phyloP scores from a whole-genome alignment of 2,113 vertebrate species.

The Eclectus roratus region DNA sequence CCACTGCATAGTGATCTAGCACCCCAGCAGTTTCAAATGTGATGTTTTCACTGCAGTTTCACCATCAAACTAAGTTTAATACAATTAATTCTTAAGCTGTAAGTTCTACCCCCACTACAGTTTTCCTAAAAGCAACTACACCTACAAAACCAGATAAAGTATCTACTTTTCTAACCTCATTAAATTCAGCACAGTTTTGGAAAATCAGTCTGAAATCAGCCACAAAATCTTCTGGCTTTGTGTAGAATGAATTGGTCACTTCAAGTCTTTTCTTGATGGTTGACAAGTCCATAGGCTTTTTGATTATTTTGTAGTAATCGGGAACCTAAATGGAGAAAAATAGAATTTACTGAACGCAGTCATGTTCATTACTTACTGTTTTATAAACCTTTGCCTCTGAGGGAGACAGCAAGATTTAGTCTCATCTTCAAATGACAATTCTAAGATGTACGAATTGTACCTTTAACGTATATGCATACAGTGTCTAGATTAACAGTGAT shows the following conservation, averaged over 20 bases:
- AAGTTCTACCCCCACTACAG: background rate
- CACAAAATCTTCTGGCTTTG: slow-evolving; percentile 78
- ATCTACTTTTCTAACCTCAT: slow-evolving; percentile 73
- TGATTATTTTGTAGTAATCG: slow-evolving; percentile 84
- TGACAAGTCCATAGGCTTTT: slow-evolving; percentile 83
- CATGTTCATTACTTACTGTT: background rate
- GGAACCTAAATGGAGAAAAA: slow-evolving; percentile 70
- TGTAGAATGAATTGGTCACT: slow-evolving; percentile 67
- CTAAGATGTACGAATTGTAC: background rate
- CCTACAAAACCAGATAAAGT: background rate
- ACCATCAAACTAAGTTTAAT: background rate
- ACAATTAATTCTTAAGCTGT: background rate
- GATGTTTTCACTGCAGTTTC: background rate
- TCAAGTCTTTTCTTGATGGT: slow-evolving; percentile 82
- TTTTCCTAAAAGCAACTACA: background rate
- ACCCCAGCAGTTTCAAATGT: background rate
- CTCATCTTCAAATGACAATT: background rate
- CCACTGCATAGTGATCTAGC: background rate
- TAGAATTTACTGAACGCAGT: background rate
- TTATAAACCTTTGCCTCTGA: background rate
- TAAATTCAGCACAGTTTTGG: slow-evolving; percentile 82
- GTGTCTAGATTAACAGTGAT: background rate
- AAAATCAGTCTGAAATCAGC: slow-evolving; percentile 81
- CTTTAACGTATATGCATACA: background rate
- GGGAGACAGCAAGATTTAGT: background rate